Evolutionary conservation across 1,140 invertebrate species (phyloP), one percentile per base, ranked within the genome.

Genomic region (Caerostris extrusa): DNA sequence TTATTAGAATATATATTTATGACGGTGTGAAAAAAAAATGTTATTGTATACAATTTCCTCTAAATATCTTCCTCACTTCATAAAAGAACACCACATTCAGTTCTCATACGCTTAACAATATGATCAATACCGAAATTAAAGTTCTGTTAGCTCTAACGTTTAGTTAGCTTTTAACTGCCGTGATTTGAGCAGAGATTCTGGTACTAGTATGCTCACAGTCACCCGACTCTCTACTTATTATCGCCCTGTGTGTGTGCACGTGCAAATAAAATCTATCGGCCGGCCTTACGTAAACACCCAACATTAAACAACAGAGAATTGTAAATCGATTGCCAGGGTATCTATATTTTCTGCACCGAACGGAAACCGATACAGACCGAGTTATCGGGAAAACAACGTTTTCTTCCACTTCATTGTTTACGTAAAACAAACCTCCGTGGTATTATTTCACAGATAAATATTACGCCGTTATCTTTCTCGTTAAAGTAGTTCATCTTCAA

Each of bases 361-460:
- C 64, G 87, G 87, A 89, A 89, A 89, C 69, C 87, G 61, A 67
- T 89, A 14, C 3, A 0, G 71, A 69, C 87, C 64, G 87, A 89
- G 64, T 89, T 89, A 89, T 89, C 87, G 87, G 81, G 64, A 69
- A 89, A 89, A 89, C 87, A 89, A 57, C 12, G 64, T n/a, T 89
- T 69, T 89, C 53, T 89, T 89, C 64, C 87, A 64, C 57, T 34
- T 87, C 85, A 87, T 87, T 87, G 82, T 83, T 83, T 83, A 53
- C 12, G 85, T 64, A 50, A 87, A 64, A 64, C 57, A 50, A 77
- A 85, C 55, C 55, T 19, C 82, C 57, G 55, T 19, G 2, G 82
- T 14, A 85, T 85, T 85, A 85, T 58, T 85, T 17, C 56, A 56
- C n/a, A 19, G 82, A 58, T 85, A 57, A 85, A 58, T 58, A 85